Evolutionary conservation across 2,888 invertebrate genomes (phyloP).

Genomic region (Psylliodes chrysocephalus): DNA sequence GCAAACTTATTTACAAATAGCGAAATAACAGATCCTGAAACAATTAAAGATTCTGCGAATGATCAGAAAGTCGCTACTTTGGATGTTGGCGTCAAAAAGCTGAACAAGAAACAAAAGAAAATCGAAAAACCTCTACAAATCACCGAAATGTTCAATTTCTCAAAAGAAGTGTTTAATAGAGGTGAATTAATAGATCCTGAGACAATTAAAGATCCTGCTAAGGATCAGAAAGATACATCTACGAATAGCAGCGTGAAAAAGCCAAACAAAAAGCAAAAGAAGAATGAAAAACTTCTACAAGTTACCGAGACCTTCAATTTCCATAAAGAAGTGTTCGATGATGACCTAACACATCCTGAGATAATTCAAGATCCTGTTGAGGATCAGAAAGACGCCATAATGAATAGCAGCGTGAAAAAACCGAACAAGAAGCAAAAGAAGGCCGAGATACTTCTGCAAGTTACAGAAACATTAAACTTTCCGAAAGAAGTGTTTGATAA

Average conservation of each 20-base stretch:
- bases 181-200: slow-evolving; percentile 21
- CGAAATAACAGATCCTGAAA: too few species aligned
- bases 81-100: too few species aligned
- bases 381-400: too few species aligned
- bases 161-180: slow-evolving; percentile 9
- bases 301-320: neutral
- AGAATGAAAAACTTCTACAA: neutral
- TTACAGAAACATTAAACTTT: slow-evolving; percentile 1
- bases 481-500: slow-evolving; percentile 11
- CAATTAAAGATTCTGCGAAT: too few species aligned
- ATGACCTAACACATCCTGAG: too few species aligned
- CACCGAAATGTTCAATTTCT: neutral
- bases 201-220: neutral
- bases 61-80: too few species aligned
- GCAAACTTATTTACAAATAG: too few species aligned
- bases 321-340: too few species aligned
- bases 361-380: too few species aligned
- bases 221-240: too few species aligned
- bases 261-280: slow-evolving; percentile 10
- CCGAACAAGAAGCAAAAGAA: slow-evolving; percentile 11
- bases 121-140: neutral
- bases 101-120: slow-evolving; percentile 10
- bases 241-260: too few species aligned
- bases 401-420: slow-evolving; percentile 12
- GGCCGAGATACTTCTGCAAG: neutral